Percentiles rank a stretch among this genome's conserved stretches.
These are phyloP conservation scores for Campylorhamphus procurvoides DNA, from an alignment of 2,113 vertebrate genomes.

Conservation along the genomic window DNA sequence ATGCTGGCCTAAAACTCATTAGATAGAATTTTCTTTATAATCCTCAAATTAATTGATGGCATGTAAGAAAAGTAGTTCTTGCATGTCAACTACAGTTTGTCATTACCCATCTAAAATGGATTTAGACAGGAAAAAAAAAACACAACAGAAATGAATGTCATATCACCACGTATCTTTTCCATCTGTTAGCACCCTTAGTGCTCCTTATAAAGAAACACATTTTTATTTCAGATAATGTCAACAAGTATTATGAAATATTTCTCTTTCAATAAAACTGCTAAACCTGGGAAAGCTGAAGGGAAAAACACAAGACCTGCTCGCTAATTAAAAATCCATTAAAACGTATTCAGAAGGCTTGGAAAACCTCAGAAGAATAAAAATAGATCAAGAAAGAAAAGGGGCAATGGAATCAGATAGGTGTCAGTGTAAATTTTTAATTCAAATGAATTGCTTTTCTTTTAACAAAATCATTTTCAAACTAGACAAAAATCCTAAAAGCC, in stretches of 20 bases:
- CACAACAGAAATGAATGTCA: conserved; percentile 35
- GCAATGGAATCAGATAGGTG: conserved; percentile 11
- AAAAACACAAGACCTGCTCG: not conserved
- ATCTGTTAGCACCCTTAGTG: conserved; percentile 62
- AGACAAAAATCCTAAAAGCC: conserved; percentile 19
- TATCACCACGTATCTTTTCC: conserved; percentile 40
- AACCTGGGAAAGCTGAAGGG: not conserved
- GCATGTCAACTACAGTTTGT: conserved; percentile 17
- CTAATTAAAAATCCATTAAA: conserved; percentile 61
- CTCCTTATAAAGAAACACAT: conserved; percentile 35
- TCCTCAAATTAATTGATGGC: not conserved
- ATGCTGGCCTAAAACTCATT: not conserved
- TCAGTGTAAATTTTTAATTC: not conserved
- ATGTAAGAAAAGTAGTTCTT: conserved; percentile 6
- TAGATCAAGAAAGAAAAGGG: not conserved
- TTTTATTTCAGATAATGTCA: conserved; percentile 63
- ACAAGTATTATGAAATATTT: conserved; percentile 58
- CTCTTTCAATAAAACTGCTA: conserved; percentile 29
- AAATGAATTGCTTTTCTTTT: not conserved
- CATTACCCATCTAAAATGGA: conserved; percentile 34
- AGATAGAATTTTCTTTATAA: not conserved
- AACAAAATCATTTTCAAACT: conserved; percentile 23
- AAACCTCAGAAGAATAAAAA: conserved; percentile 49
- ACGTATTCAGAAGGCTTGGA: conserved; percentile 12
- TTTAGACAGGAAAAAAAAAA: not conserved